Percentiles rank a stretch among this genome's conserved stretches.
Conservation (phyloP, 2,797 vertebrate species). For the Crenuchus spilurus region DNA sequence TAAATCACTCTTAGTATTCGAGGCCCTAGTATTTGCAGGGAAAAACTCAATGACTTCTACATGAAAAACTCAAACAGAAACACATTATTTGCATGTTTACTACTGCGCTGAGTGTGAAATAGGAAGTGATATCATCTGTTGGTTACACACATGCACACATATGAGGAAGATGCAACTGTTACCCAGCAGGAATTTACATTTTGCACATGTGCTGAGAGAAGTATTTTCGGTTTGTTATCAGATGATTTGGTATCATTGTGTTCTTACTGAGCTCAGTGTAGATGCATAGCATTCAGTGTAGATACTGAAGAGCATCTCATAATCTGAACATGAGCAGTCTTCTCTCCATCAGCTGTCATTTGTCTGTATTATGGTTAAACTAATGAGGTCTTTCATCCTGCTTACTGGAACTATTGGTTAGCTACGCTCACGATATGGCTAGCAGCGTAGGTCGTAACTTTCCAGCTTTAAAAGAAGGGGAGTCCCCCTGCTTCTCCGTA, state of each 20-base stretch:
- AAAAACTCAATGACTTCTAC: slow-evolving; percentile 2
- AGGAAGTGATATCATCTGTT: slow-evolving; percentile 26
- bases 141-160: not conserved
- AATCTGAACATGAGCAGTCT: not conserved
- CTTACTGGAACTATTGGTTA: slow-evolving; percentile 31
- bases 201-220: slow-evolving; percentile 1
- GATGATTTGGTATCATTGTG: too few relatives aligned
- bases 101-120: not conserved
- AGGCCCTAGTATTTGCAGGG: not conserved
- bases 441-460: slow-evolving; percentile 39
- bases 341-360: not conserved
- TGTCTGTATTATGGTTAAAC: not conserved
- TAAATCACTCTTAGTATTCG: slow-evolving; percentile 4
- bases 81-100: slow-evolving; percentile 21
- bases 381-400: slow-evolving; percentile 5
- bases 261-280: not conserved
- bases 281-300: not conserved
- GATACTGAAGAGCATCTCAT: not conserved
- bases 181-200: not conserved
- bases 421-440: not conserved
- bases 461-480: slow-evolving; percentile 39
- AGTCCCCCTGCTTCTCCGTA: slow-evolving; percentile 23
- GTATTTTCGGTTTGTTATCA: not conserved
- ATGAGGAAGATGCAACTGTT: not conserved
- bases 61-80: not conserved